Evolutionary conservation across 2,797 vertebrate genomes (phyloP).

Genomic region (Vespertilio murinus): DNA sequence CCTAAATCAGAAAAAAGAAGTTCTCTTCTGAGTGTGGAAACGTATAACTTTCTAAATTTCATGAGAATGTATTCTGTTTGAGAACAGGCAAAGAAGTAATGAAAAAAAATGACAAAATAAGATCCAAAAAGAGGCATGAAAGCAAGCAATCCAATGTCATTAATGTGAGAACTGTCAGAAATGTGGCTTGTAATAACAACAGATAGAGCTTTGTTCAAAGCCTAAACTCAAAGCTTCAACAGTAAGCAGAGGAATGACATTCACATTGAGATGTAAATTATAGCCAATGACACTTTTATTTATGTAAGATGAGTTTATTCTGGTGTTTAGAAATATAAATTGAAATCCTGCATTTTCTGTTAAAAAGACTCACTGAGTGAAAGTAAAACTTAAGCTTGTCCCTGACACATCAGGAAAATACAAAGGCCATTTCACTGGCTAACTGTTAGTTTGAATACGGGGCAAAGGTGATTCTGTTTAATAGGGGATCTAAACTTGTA

Average conservation of each 20-base stretch:
- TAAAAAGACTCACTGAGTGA: background rate
- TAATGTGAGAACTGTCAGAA: conserved; percentile 77
- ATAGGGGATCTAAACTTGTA: background rate
- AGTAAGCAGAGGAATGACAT: conserved; percentile 75
- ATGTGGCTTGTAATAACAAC: conserved; percentile 65
- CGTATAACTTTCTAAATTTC: conserved; percentile 64
- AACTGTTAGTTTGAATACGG: background rate
- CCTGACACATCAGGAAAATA: conserved; percentile 1
- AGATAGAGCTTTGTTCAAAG: conserved; percentile 67
- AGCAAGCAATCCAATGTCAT: conserved; percentile 74
- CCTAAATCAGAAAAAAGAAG: background rate
- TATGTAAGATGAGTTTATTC: conserved; percentile 77
- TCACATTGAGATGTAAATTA: conserved; percentile 76
- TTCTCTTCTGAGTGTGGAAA: conserved; percentile 34
- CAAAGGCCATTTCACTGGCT: background rate
- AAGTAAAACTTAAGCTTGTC: conserved; percentile 36
- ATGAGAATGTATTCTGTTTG: conserved; percentile 63
- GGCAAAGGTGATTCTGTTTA: background rate
- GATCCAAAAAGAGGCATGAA: conserved; percentile 49
- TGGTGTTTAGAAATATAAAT: conserved; percentile 52
- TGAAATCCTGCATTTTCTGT: conserved; percentile 54
- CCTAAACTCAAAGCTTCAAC: conserved; percentile 72
- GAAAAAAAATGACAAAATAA: conserved; percentile 63
- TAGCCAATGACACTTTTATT: conserved; percentile 72
- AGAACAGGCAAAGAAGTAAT: conserved; percentile 6